These are phyloP conservation scores for Sapajus apella DNA, from an alignment of 2,113 vertebrate species.

Conservation along the genomic window DNA sequence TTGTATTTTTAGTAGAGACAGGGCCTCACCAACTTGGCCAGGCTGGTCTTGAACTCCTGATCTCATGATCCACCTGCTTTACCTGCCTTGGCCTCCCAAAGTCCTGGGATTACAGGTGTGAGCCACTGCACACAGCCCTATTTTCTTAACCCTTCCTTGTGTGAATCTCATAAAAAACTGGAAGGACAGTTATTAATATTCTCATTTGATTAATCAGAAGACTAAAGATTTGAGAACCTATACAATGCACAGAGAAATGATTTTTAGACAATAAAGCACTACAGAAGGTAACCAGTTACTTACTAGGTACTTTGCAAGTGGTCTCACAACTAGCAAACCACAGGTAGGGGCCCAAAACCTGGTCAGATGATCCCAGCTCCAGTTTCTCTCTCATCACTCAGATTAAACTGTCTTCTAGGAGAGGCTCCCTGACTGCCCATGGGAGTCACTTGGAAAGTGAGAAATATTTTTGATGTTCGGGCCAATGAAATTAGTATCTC, in stretches of 20 bases:
- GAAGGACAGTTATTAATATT: conserved; percentile 7
- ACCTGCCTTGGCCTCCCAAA: too few species aligned
- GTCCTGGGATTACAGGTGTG: too few species aligned
- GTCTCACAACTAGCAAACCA: not conserved
- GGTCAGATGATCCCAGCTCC: not conserved
- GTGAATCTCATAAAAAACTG: conserved; percentile 26
- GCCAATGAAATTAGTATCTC: not conserved
- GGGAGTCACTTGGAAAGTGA: not conserved
- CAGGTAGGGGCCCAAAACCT: not conserved
- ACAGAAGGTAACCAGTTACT: not conserved
- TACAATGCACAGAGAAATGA: not conserved
- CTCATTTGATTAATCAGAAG: conserved; percentile 45
- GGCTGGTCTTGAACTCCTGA: too few species aligned
- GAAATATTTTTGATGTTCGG: not conserved
- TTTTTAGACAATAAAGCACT: not conserved
- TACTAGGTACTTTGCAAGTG: not conserved
- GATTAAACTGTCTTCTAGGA: not conserved
- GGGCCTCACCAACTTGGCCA: too few species aligned
- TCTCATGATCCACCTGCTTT: too few species aligned
- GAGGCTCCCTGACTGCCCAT: not conserved
- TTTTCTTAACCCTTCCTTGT: conserved; percentile 31
- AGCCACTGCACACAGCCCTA: too few species aligned
- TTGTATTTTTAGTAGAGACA: too few species aligned
- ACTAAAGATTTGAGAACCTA: not conserved
- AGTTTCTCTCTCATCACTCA: not conserved